Evolutionary conservation across 2,888 invertebrate genomes (phyloP).

Genomic region (Eurytoma adleriae): DNA sequence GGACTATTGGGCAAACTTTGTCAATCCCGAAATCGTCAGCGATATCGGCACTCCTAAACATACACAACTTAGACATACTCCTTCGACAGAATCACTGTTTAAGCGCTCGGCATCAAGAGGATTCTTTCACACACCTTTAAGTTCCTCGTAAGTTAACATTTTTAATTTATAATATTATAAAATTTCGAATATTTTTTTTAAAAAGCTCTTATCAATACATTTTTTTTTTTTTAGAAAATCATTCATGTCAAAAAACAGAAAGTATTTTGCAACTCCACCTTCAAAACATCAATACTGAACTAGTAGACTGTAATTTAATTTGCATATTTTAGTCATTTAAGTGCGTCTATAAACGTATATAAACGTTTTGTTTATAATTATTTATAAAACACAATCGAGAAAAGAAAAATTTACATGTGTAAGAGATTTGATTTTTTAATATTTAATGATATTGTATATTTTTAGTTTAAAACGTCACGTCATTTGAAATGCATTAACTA

Average conservation of each 20-base stretch:
- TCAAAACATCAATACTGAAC: constrained; percentile 62
- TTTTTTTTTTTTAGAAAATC: constrained; percentile 66
- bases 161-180: too few relatives aligned
- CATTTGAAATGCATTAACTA: constrained; percentile 51
- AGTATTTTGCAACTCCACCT: constrained; percentile 73
- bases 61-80: constrained; percentile 71
- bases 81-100: constrained; percentile 72
- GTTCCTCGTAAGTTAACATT: constrained; percentile 65
- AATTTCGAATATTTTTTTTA: constrained; percentile 3
- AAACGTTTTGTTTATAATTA: constrained; percentile 57
- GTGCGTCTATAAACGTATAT: constrained; percentile 45
- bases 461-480: constrained; percentile 52
- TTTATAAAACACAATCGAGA: constrained; percentile 41
- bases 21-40: constrained; percentile 76
- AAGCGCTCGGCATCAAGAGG: constrained; percentile 71
- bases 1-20: constrained; percentile 87
- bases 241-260: constrained; percentile 71
- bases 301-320: constrained; percentile 32
- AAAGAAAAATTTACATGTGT: constrained; percentile 42
- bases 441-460: constrained; percentile 54
- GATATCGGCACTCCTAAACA: constrained; percentile 69
- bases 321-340: constrained; percentile 46
- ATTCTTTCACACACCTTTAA: constrained; percentile 72
- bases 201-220: background rate
- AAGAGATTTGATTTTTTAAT: constrained; percentile 51